Evolutionary conservation across 2,113 vertebrate species (phyloP).

Genomic region (Gadus macrocephalus): DNA sequence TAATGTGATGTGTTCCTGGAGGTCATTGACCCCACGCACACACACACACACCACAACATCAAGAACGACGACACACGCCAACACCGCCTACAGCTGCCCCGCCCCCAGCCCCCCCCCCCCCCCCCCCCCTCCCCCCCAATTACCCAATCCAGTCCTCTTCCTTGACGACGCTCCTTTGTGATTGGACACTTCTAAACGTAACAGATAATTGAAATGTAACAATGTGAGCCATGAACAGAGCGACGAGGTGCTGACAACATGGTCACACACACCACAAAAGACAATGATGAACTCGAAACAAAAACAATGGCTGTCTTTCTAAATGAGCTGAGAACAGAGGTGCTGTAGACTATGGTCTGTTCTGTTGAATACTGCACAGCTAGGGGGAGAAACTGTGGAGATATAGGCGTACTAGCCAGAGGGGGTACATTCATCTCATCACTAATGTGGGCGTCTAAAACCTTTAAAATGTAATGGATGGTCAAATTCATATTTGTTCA

Average conservation of each 20-base stretch:
- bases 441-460: too few species aligned
- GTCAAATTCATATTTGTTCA: too few species aligned
- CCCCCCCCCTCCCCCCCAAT: neutral
- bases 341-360: slow-evolving; percentile 49
- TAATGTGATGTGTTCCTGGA: neutral
- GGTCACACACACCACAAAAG: slow-evolving; percentile 28
- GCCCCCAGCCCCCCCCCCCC: neutral
- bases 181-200: slow-evolving; percentile 3
- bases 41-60: slow-evolving; percentile 9
- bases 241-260: neutral
- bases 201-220: slow-evolving; percentile 45
- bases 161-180: neutral
- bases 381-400: slow-evolving; percentile 59
- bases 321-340: slow-evolving; percentile 26
- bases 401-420: slow-evolving; percentile 8
- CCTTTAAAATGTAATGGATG: too few species aligned
- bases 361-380: slow-evolving; percentile 63
- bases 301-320: slow-evolving; percentile 18
- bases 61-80: neutral
- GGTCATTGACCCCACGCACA: neutral
- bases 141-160: neutral
- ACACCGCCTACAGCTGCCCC: neutral
- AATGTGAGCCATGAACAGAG: slow-evolving; percentile 42
- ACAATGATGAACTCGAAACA: slow-evolving; percentile 31
- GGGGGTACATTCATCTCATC: too few species aligned